A percentile compares a stretch with the other conserved stretches of the same genome.
Evolutionary conservation across 2,113 vertebrate genomes (phyloP).

Genomic region (Cyprinodon tularosa): DNA sequence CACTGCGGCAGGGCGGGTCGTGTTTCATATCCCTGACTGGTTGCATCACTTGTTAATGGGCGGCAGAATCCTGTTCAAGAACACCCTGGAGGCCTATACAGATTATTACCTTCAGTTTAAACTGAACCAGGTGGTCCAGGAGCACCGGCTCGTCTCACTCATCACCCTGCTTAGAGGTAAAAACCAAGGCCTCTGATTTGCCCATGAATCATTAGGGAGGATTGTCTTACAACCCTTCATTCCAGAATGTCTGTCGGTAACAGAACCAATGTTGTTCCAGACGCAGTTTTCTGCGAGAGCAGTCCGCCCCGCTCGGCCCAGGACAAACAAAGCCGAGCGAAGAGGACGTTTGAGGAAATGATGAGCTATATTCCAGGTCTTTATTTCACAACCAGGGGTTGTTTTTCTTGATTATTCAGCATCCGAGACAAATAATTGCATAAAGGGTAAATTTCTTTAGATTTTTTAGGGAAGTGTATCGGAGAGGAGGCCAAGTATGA

Average conservation of each 20-base stretch:
- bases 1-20: constrained; percentile 81
- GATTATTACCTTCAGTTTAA: constrained; percentile 89
- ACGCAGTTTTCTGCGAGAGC: constrained; percentile 95
- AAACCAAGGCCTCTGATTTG: not conserved
- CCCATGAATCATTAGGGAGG: not conserved
- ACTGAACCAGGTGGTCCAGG: constrained; percentile 89
- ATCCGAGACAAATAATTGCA: not conserved
- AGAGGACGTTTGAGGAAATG: constrained; percentile 95
- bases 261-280: constrained; percentile 59
- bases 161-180: constrained; percentile 96
- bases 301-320: constrained; percentile 84
- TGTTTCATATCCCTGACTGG: constrained; percentile 89
- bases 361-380: constrained; percentile 95
- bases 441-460: constrained; percentile 57
- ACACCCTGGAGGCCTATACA: constrained; percentile 91
- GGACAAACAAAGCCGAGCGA: constrained; percentile 90
- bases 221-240: not conserved
- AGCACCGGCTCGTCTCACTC: constrained; percentile 92
- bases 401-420: not conserved
- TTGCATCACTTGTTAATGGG: constrained; percentile 95
- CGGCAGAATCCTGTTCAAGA: constrained; percentile 93
- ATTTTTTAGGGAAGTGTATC: constrained; percentile 91
- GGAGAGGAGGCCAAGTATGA: constrained; percentile 94
- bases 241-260: not conserved
- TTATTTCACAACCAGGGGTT: not conserved